phyloP scores from a whole-genome alignment of 2,797 vertebrate genomes.

The Echeneis naucrates region DNA sequence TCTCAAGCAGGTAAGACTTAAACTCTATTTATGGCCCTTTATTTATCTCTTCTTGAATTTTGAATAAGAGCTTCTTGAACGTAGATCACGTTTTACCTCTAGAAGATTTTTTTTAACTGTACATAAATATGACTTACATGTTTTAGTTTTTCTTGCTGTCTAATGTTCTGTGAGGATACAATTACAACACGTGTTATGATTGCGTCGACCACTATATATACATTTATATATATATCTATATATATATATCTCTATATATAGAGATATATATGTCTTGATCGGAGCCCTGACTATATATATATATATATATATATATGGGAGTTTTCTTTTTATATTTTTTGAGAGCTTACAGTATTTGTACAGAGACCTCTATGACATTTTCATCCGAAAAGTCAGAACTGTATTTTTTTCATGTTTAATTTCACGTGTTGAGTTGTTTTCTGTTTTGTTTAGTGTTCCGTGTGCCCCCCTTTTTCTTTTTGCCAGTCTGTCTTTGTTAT shows the following conservation, averaged over 20 bases:
- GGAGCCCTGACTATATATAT: too few species aligned
- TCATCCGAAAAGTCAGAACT: neutral
- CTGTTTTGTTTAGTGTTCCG: too few species aligned
- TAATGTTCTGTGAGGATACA: too few species aligned
- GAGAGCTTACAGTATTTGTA: conserved; percentile 12
- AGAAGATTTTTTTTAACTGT: neutral
- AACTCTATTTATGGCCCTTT: neutral
- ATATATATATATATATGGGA: neutral
- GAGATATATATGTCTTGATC: too few species aligned
- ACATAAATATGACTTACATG: neutral
- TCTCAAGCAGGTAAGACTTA: conserved; percentile 44
- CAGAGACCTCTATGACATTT: neutral
- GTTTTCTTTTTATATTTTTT: neutral
- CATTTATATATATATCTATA: too few species aligned
- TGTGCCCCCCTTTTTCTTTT: too few species aligned
- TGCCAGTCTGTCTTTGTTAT: too few species aligned
- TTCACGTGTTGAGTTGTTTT: too few species aligned
- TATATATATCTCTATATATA: too few species aligned
- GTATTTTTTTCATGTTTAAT: neutral
- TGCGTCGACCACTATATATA: too few species aligned
- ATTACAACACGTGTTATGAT: too few species aligned
- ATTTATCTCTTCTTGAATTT: neutral
- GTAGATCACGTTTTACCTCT: neutral
- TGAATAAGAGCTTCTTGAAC: neutral
- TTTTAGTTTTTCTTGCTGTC: too few species aligned